These are phyloP conservation scores for Lethenteron camtschaticum DNA, from an alignment of 2,113 vertebrate species.

Conservation along the genomic window DNA sequence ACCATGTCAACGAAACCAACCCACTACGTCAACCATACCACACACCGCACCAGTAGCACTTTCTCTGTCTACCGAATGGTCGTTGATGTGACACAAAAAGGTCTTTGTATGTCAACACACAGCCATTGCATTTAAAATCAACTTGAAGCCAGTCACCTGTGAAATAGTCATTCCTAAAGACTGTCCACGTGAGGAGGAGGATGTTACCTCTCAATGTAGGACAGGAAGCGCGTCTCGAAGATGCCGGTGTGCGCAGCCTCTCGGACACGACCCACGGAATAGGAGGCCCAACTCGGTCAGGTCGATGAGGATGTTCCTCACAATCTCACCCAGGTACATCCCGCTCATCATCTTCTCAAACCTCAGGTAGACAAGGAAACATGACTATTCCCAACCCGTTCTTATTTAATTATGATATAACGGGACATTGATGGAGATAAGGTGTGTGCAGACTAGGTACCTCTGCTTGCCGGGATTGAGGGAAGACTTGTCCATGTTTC, in stretches of 20 bases:
- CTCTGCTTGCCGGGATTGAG: constrained; percentile 16
- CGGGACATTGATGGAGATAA: no score
- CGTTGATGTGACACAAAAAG: no score
- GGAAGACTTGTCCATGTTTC: neutral
- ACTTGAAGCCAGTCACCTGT: neutral
- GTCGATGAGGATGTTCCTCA: constrained; percentile 25
- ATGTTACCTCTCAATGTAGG: constrained; percentile 24
- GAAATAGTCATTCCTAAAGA: neutral
- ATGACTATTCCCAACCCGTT: no score
- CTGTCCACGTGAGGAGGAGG: neutral
- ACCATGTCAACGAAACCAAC: no score
- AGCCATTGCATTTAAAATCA: no score
- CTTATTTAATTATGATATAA: no score
- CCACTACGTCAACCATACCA: no score
- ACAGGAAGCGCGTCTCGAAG: constrained; percentile 34
- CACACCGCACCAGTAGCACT: no score
- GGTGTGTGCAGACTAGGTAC: constrained; percentile 18
- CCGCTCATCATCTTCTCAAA: constrained; percentile 43
- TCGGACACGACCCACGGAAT: constrained; percentile 18
- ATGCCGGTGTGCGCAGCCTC: constrained; percentile 22
- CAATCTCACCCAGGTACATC: constrained; percentile 36
- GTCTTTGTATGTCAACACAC: no score
- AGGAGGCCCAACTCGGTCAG: constrained; percentile 19
- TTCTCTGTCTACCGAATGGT: no score
- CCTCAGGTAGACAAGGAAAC: constrained; percentile 13